Evolutionary conservation across 2,797 vertebrate genomes (phyloP).

Genomic region (Macroramphosus scolopax): DNA sequence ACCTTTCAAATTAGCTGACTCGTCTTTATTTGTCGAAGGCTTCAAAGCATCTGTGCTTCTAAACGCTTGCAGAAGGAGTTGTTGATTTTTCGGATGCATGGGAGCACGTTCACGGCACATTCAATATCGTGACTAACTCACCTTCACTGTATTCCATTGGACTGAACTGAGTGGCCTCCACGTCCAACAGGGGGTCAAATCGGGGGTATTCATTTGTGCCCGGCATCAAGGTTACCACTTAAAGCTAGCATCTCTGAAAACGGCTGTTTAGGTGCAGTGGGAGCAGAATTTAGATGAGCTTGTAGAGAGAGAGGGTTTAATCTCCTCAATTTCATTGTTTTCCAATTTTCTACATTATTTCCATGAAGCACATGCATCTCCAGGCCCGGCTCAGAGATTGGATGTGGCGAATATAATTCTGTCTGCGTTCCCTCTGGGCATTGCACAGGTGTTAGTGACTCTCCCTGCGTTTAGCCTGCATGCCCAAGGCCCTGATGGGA

Average conservation of each 20-base stretch:
- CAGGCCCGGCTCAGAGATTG: constrained; percentile 49
- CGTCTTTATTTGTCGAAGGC: not conserved
- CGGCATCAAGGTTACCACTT: constrained; percentile 58
- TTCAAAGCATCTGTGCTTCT: no score
- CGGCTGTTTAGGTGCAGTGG: constrained; percentile 41
- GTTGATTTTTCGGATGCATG: no score
- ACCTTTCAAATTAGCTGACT: not conserved
- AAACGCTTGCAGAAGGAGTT: no score
- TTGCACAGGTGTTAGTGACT: constrained; percentile 54
- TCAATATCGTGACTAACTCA: constrained; percentile 37
- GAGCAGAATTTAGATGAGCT: constrained; percentile 62
- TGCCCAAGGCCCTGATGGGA: constrained; percentile 53
- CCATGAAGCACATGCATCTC: constrained; percentile 46
- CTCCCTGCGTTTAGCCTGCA: constrained; percentile 55
- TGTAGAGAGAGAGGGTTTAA: constrained; percentile 51
- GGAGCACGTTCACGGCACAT: constrained; percentile 11
- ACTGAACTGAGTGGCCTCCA: constrained; percentile 31
- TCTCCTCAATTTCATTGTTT: constrained; percentile 65
- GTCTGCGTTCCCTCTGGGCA: constrained; percentile 42
- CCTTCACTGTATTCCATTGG: constrained; percentile 36
- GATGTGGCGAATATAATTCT: constrained; percentile 59
- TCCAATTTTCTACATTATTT: constrained; percentile 63
- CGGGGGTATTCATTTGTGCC: constrained; percentile 35
- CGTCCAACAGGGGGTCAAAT: constrained; percentile 42
- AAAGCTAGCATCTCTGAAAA: constrained; percentile 53